Percentiles rank a stretch among this genome's conserved stretches.
These are phyloP conservation scores for Aptenodytes patagonicus DNA, from an alignment of 2,113 vertebrate genomes.

Conservation along the genomic window DNA sequence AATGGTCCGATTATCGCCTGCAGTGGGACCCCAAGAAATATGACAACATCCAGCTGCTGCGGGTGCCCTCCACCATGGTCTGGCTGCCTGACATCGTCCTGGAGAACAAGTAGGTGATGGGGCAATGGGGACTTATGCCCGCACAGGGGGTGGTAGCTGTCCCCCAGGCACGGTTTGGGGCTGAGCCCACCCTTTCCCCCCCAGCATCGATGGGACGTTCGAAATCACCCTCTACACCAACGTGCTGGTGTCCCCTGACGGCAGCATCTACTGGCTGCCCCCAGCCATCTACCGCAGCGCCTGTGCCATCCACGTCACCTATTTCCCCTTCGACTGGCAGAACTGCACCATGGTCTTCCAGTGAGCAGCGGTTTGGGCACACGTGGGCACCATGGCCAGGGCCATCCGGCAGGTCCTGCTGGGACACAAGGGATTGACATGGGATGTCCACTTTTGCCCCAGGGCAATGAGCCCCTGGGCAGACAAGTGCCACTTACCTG, in stretches of 20 bases:
- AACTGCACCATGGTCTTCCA: conserved; percentile 96
- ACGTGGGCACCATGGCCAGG: rapidly evolving
- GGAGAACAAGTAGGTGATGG: conserved; percentile 88
- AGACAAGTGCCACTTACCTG: not conserved
- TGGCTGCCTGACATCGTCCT: conserved; percentile 91
- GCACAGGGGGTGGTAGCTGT: not conserved
- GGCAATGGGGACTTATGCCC: not conserved
- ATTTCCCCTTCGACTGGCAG: conserved; percentile 98
- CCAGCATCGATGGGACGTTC: conserved; percentile 88
- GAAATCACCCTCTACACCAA: conserved; percentile 91
- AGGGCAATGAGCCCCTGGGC: not conserved
- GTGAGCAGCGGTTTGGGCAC: conserved; percentile 63
- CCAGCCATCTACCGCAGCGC: conserved; percentile 92
- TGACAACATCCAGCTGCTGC: conserved; percentile 76
- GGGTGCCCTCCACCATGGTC: conserved; percentile 88
- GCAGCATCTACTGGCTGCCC: conserved; percentile 89
- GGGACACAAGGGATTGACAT: not conserved
- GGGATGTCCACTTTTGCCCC: not conserved
- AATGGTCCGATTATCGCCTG: conserved; percentile 91
- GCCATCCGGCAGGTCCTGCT: not conserved
- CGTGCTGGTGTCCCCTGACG: conserved; percentile 78
- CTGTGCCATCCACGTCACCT: conserved; percentile 87
- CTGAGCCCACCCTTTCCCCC: not conserved
- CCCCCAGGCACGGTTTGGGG: rapidly evolving
- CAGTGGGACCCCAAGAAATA: conserved; percentile 83